Base-by-base conservation (phyloP, 2,113 vertebrate genomes). In the Catharus bicknelli region DNA sequence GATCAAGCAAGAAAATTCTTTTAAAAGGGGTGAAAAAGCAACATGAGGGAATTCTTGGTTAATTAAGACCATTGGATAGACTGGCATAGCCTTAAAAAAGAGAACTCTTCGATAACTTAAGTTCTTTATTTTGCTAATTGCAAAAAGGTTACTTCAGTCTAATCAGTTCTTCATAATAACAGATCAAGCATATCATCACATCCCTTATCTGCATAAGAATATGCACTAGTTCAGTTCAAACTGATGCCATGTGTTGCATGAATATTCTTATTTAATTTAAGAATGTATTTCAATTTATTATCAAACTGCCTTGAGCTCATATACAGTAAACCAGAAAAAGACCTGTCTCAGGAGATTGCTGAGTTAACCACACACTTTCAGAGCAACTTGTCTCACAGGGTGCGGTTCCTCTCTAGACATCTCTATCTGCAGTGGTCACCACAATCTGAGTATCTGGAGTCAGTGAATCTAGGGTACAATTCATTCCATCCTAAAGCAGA, bases 241-340 rank as follows among this genome's bases (percentile, higher is more conserved):
- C 8, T 85, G 50, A 8, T 90, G 38, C 72, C 38, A 6, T 73
- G 42, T 54, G 42, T 85, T 92, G 23, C 58, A 54, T 68, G 40
- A 87, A 66, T 69, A 79, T 87, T 84, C 54, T 54, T 27, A 82
- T 64, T 90, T 84, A 76, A 87, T 82, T 85, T 88, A 64, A 85
- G 63, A 93, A 69, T 66, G 19, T 50, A 79, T 91, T 95, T 68
- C 36, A 68, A 58, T 73, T 47, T 87, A 53, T 90, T 83, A 87
- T 69, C 62, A 90, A 66, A 47, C n/a, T 76, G 42, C 70, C 87
- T 79, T 82, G 74, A 79, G 54, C 51, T 90, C n/a, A 23, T 55
- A 63, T 32, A 50, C 55, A 84, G 26, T 21, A 34, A 87, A 78
- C 19, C 10, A 75, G 83, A 55, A 74, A 57, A 90, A 90, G 57